A percentile compares a stretch with the other conserved stretches of the same genome.
phyloP scores from a whole-genome alignment of 2,797 vertebrate genomes.

The Rhynchonycteris naso region DNA sequence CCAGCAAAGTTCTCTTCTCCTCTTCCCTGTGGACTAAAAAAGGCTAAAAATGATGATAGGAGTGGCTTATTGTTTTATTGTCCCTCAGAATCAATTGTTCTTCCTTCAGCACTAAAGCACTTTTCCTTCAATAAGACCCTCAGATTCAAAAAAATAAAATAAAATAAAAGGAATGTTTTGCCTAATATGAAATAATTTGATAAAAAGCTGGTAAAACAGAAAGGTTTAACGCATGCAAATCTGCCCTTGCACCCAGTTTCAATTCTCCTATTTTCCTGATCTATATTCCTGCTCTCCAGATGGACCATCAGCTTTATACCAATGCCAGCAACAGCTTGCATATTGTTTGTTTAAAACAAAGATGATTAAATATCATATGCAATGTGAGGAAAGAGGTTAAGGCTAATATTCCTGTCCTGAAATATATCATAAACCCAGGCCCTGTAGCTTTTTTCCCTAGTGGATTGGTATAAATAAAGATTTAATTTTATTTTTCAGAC shows the following conservation, averaged over 20 bases:
- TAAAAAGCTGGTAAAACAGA: conserved; percentile 80
- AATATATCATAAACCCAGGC: conserved; percentile 47
- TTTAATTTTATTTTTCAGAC: conserved; percentile 69
- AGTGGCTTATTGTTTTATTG: not conserved
- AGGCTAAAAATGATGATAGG: not conserved
- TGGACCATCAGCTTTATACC: conserved; percentile 89
- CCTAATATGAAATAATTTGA: conserved; percentile 77
- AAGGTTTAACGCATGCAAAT: conserved; percentile 85
- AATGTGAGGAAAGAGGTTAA: conserved; percentile 80
- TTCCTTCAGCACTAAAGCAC: not conserved
- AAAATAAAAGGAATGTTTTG: conserved; percentile 69
- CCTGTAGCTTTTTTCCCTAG: conserved; percentile 35
- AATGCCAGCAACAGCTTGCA: conserved; percentile 93
- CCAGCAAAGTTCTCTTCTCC: conserved; percentile 38
- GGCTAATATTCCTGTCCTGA: conserved; percentile 70
- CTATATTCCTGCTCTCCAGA: conserved; percentile 92
- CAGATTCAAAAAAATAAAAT: conserved; percentile 53
- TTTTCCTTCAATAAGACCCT: conserved; percentile 31
- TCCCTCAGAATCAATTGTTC: conserved; percentile 35
- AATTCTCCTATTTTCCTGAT: conserved; percentile 87
- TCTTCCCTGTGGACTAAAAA: not conserved
- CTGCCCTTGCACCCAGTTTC: conserved; percentile 82
- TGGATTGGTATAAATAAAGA: conserved; percentile 55
- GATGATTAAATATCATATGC: conserved; percentile 94
- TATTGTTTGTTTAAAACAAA: conserved; percentile 94